Percentiles rank a stretch among this genome's conserved stretches.
Evolutionary conservation across 2,888 invertebrate species (phyloP).

Genomic region (Pollenia angustigena): DNA sequence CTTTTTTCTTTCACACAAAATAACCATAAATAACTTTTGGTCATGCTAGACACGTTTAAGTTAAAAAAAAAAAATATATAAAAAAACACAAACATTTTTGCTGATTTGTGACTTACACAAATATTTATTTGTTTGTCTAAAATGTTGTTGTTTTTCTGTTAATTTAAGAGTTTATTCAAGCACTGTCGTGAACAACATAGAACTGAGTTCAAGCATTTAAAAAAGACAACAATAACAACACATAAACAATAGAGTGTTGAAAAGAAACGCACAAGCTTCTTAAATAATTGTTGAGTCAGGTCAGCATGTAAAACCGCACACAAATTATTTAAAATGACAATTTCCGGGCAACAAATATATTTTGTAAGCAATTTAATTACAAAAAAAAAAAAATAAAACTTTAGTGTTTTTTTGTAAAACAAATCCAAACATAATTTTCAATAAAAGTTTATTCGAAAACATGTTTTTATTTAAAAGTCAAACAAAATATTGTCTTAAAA

Average conservation of each 20-base stretch:
- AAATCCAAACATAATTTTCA: no score
- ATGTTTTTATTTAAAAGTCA: no score
- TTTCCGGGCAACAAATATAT: constrained; percentile 24
- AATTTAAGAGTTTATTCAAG: constrained; percentile 42
- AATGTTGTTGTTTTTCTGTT: neutral
- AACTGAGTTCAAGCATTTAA: constrained; percentile 16
- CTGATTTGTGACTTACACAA: constrained; percentile 45
- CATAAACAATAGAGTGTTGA: neutral
- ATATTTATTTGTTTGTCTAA: constrained; percentile 20
- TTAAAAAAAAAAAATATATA: constrained; percentile 33
- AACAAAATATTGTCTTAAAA: no score
- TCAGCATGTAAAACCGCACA: constrained; percentile 34
- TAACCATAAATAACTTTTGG: constrained; percentile 49
- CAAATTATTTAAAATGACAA: constrained; percentile 48
- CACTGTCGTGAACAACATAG: constrained; percentile 17
- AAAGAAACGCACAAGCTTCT: neutral
- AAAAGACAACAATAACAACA: neutral
- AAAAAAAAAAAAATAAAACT: neutral
- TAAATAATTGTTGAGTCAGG: constrained; percentile 58
- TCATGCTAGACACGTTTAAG: constrained; percentile 66
- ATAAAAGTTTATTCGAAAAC: no score
- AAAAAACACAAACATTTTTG: constrained; percentile 1
- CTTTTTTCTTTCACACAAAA: neutral
- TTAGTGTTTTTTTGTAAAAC: no score
- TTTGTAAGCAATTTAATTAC: no score